Base-by-base conservation (phyloP, 2,113 vertebrate genomes). In the Ciconia stormi region DNA sequence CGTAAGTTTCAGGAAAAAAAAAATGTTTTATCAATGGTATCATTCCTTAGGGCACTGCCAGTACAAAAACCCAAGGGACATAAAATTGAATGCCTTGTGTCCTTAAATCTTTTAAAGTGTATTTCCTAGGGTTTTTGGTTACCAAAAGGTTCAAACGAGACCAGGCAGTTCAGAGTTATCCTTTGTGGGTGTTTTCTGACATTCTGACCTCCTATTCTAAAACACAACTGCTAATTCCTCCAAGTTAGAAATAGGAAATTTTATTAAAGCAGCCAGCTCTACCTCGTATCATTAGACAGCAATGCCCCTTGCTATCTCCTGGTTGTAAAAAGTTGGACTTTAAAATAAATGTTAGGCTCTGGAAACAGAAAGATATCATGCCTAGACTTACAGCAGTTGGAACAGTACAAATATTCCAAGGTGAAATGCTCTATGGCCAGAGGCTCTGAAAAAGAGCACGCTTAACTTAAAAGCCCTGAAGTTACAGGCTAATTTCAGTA, bases 401-500 rank as follows among this genome's bases (percentile, higher is more conserved):
- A 80, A 84, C 14, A 40, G 49, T n/a, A 46, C 21, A 90, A 65
- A 56, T 82, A 72, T 46, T 66, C 25, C 70, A 47, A 76, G 47
- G 61, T 56, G 30, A 95, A 93, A 76, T 1, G 4, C 27, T 13
- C 65, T 56, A 81, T 36, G 34, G 87, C 44, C 81, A 69, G 70
- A 93, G 25, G 36, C 27, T 72, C 81, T 50, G 78, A 61, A 80
- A 91, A 87, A 69, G 18, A 38, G 9, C 23, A 74, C 3, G 11
- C 19, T 89, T 83, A 72, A 84, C 50, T 86, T 78, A 80, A 91
- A 82, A 96, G 66, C 49, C 70, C 82, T 93, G 58, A 87, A 93
- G 91, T 82, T 77, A 72, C 36, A 76, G 65, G 50, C 58, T 94
- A 85, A 97, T 97, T 95, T 94, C 81, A 82, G 89, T 76, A 92